These are phyloP conservation scores for Pecten maximus DNA, from an alignment of 2,888 invertebrate species.

Conservation along the genomic window DNA sequence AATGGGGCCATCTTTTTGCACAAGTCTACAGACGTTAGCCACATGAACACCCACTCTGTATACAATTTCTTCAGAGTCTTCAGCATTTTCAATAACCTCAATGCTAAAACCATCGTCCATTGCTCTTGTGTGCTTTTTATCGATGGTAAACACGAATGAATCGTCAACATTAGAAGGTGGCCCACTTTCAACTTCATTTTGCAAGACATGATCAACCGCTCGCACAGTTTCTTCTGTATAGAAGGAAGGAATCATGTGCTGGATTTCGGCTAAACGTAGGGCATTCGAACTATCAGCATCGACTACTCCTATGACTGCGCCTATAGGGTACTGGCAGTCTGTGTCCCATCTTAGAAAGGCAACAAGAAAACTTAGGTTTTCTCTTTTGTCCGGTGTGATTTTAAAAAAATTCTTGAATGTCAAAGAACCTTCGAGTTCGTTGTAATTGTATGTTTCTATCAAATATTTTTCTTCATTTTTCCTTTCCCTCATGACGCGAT, in stretches of 20 bases:
- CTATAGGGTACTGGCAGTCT: background rate
- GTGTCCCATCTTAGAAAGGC: background rate
- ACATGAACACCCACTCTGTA: slow-evolving; percentile 62
- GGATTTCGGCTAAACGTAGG: background rate
- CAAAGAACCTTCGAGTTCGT: background rate
- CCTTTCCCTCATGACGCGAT: background rate
- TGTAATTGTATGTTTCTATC: background rate
- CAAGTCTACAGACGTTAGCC: slow-evolving; percentile 59
- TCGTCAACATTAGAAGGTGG: background rate
- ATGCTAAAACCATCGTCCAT: slow-evolving; percentile 65
- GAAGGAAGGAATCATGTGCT: background rate
- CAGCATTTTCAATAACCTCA: slow-evolving; percentile 31
- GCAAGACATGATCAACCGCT: background rate
- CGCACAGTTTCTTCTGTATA: background rate
- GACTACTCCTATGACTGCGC: background rate
- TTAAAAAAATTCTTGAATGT: background rate
- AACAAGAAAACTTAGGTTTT: background rate
- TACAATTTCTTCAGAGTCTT: slow-evolving; percentile 4
- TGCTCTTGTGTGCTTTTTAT: slow-evolving; percentile 57
- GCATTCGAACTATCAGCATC: background rate
- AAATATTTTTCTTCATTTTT: background rate
- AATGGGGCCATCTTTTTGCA: slow-evolving; percentile 56
- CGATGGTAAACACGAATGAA: slow-evolving; percentile 60
- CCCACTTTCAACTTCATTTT: background rate
- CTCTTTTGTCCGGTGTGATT: background rate